A percentile compares a stretch with the other conserved stretches of the same genome.
Evolutionary conservation across 2,888 invertebrate genomes (phyloP).

Genomic region (Strigamia transsilvanica): DNA sequence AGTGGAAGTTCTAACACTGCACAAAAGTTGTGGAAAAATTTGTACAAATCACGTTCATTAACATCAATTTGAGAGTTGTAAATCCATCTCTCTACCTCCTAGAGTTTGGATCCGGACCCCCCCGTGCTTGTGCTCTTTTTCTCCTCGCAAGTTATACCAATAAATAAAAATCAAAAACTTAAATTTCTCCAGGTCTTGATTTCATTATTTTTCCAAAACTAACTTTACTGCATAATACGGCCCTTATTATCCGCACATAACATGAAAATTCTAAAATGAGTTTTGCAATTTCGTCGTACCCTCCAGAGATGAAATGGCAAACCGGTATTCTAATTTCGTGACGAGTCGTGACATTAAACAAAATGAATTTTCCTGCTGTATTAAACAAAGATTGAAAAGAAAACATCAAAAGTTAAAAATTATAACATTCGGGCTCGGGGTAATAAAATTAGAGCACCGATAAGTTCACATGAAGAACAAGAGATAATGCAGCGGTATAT

Average conservation of each 20-base stretch:
- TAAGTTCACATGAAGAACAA: slow-evolving; percentile 33
- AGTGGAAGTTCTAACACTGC: too few species aligned
- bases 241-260: background rate
- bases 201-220: background rate
- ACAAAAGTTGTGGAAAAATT: too few species aligned
- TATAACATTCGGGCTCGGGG: background rate
- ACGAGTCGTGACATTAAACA: background rate
- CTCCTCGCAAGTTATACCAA: too few species aligned
- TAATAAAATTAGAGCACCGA: slow-evolving; percentile 37
- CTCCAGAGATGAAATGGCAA: background rate
- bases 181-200: too few species aligned
- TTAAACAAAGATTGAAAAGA: slow-evolving; percentile 9
- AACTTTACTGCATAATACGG: background rate
- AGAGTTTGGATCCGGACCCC: too few species aligned
- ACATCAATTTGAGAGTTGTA: too few species aligned
- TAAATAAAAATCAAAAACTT: too few species aligned
- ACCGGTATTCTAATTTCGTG: background rate
- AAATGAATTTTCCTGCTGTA: slow-evolving; percentile 10
- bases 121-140: too few species aligned
- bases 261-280: background rate
- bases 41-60: too few species aligned
- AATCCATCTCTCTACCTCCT: too few species aligned
- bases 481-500: slow-evolving; percentile 39
- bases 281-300: background rate
- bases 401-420: slow-evolving; percentile 4